Conservation (phyloP, 2,888 invertebrate genomes). For the Tipula vernalis region DNA sequence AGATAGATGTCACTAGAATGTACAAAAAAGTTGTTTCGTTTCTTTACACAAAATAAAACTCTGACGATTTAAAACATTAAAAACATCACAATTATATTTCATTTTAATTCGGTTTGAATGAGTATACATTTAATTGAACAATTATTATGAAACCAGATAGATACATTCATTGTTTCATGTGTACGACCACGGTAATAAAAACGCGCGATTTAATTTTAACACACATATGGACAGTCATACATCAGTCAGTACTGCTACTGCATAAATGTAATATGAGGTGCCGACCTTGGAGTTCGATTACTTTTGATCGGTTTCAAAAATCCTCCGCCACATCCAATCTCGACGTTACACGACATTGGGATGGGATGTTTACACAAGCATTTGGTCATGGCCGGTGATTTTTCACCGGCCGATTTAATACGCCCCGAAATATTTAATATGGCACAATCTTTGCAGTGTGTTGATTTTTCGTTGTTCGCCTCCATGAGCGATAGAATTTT, state of each 20-base stretch:
- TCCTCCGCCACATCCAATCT: constrained; percentile 17
- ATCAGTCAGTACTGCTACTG: constrained; percentile 23
- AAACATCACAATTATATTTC: background rate
- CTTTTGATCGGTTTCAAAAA: constrained; percentile 27
- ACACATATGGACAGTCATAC: background rate
- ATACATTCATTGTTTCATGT: background rate
- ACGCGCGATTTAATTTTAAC: background rate
- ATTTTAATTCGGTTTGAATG: background rate
- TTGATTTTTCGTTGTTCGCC: background rate
- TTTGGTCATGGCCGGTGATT: constrained; percentile 17
- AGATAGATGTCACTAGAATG: background rate
- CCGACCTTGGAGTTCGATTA: constrained; percentile 28
- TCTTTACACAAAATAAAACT: background rate
- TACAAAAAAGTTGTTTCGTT: background rate
- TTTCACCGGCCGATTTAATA: background rate
- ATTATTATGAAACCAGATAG: background rate
- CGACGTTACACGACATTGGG: constrained; percentile 23
- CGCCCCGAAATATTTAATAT: background rate
- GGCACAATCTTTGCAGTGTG: background rate
- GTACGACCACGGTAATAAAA: background rate
- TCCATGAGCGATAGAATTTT: background rate
- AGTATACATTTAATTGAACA: background rate
- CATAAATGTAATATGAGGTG: constrained; percentile 30
- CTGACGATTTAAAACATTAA: background rate
- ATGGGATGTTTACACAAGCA: constrained; percentile 28